Conservation (phyloP, 2,113 vertebrate genomes). For the Nerophis lumbriciformis region DNA sequence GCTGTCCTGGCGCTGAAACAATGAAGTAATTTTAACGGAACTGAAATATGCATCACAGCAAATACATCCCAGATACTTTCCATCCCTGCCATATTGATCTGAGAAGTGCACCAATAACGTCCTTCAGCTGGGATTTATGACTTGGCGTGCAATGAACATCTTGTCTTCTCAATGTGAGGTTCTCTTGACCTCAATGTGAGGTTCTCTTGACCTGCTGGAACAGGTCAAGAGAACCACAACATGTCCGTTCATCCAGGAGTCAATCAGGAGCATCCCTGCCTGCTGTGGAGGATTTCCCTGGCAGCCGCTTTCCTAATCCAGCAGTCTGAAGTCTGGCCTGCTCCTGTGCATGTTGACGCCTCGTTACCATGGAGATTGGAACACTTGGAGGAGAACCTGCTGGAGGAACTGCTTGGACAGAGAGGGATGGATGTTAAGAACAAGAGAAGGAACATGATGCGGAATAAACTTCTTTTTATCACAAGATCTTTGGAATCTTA, state of each 20-base stretch:
- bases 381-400: conserved; percentile 78
- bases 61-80: too few species aligned
- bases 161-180: too few species aligned
- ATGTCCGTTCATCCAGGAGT: conserved; percentile 87
- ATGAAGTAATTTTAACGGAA: too few species aligned
- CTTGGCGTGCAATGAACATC: too few species aligned
- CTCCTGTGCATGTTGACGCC: conserved; percentile 84
- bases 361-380: conserved; percentile 82
- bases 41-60: too few species aligned
- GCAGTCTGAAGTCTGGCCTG: conserved; percentile 81
- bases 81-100: too few species aligned
- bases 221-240: conserved; percentile 93
- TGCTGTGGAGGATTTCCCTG: conserved; percentile 87
- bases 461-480: conserved; percentile 8
- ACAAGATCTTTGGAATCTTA: too few species aligned
- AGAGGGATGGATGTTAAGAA: conserved; percentile 50
- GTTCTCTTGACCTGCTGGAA: conserved; percentile 55
- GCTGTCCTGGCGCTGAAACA: background rate
- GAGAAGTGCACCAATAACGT: too few species aligned
- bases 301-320: conserved; percentile 90
- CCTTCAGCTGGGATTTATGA: too few species aligned
- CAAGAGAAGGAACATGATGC: conserved; percentile 10
- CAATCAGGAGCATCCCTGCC: conserved; percentile 95
- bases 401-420: conserved; percentile 39
- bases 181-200: too few species aligned